phyloP scores from a whole-genome alignment of 2,888 invertebrate genomes.

The Athrips mouffetella region DNA sequence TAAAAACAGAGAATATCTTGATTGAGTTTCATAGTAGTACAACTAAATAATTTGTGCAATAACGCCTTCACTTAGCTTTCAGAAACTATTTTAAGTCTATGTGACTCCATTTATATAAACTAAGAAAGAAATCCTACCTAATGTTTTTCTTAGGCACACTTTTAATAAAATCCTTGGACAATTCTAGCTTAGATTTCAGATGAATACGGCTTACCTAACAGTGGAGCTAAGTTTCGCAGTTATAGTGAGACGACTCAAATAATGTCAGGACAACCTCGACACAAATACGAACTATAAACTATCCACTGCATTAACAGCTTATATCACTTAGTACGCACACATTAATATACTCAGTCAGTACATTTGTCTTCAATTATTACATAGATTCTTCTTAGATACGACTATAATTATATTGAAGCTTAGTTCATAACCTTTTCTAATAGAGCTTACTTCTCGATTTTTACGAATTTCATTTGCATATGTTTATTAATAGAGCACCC shows the following conservation, averaged over 20 bases:
- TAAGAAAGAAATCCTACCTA: too few species aligned
- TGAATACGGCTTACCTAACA: background rate
- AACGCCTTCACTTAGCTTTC: too few species aligned
- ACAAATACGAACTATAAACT: conserved; percentile 67
- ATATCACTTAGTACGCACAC: conserved; percentile 2
- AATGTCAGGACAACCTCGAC: conserved; percentile 57
- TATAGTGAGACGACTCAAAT: conserved; percentile 10
- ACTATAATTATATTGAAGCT: background rate
- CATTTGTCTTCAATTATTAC: conserved; percentile 7
- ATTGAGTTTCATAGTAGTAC: too few species aligned
- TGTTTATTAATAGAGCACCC: too few species aligned
- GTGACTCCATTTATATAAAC: too few species aligned
- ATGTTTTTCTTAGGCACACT: too few species aligned
- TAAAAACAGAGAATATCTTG: too few species aligned
- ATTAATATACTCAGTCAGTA: conserved; percentile 11
- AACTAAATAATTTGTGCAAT: too few species aligned
- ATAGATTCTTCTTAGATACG: background rate
- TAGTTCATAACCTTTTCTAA: too few species aligned
- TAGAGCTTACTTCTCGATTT: too few species aligned
- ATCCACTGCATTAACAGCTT: conserved; percentile 36
- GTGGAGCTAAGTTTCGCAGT: background rate
- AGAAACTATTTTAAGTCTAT: too few species aligned
- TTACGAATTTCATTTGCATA: too few species aligned
- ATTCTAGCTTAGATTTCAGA: conserved; percentile 4
- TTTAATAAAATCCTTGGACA: conserved; percentile 5